Evolutionary conservation across 2,888 invertebrate species (phyloP), one percentile per base, ranked within the genome.

Genomic region (Phalera bucephala): DNA sequence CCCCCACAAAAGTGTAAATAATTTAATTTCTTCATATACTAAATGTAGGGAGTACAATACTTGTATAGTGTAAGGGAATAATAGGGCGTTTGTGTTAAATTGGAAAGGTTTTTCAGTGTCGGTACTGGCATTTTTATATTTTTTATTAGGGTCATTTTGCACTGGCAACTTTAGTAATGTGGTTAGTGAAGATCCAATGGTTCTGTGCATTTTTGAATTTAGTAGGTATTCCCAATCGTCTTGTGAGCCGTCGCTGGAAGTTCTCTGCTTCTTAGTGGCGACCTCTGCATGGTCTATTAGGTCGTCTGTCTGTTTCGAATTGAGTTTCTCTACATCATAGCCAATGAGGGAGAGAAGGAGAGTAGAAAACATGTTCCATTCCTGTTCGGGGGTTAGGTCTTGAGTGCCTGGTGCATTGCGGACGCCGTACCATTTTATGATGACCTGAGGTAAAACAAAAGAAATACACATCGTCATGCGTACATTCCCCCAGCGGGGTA

Each of bases 1-100:
- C 36, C 93, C 93, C 29, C 91, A 91, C 51, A 95, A 81, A 0
- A 95, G 82, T 0, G 92, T 91, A 62, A 96, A 95, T 36, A 98
- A 75, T 71, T 98, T 98, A 2, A 96, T 87, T 68, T 98, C 97
- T 90, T 98, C 98, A 64, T 98, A 98, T 0, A 97, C 91, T 17
- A 98, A 86, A 84, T 98, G 98, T 20, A 98, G 87, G 0, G 95
- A 91, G 69, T 93, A 96, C 37, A 97, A 91, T 17, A 97, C 91
- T 33, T 95, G 91, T 3, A 95, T 91, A 7, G 95, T 91, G 57
- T 94, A 93, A 0, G 93, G 91, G 59, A 95, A 97, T 1, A 97
- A 80, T 0, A 93, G 72, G 0, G 95, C 92, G 42, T 92, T 92
- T 0, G 91, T 76, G 58, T 94, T 93, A 39, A 95, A 91, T 55